Evolutionary conservation across 2,113 vertebrate species (phyloP).

Genomic region (Labeo rohita): DNA sequence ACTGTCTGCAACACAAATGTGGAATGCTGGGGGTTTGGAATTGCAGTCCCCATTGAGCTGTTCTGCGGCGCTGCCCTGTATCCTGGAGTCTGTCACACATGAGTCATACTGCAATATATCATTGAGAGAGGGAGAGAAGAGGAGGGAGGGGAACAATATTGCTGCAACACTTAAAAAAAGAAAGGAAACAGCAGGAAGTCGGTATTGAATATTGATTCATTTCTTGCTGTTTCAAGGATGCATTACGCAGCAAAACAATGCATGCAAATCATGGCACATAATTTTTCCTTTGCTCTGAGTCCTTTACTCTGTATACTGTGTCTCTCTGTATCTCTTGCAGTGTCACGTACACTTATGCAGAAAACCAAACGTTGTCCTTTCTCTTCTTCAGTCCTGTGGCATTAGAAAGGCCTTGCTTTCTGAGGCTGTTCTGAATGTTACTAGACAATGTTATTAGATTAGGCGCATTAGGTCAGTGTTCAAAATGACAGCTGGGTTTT

Average conservation of each 20-base stretch:
- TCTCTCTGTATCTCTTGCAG: neutral
- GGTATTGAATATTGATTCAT: constrained; percentile 38
- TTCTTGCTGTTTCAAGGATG: neutral
- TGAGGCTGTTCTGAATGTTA: constrained; percentile 41
- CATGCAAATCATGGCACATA: neutral
- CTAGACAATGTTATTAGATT: constrained; percentile 53
- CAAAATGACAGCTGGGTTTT: constrained; percentile 36
- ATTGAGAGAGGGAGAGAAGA: constrained; percentile 18
- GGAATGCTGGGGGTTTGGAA: constrained; percentile 39
- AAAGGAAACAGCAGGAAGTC: neutral
- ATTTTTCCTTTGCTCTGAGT: neutral
- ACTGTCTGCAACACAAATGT: neutral
- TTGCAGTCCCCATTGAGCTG: constrained; percentile 49
- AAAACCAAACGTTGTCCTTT: neutral
- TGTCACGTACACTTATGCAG: constrained; percentile 11
- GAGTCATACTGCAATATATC: constrained; percentile 64
- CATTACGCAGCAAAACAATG: neutral
- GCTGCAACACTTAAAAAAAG: constrained; percentile 24
- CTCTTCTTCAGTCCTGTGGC: constrained; percentile 17
- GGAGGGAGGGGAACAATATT: constrained; percentile 11
- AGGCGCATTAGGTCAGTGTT: constrained; percentile 45
- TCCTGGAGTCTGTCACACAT: constrained; percentile 53
- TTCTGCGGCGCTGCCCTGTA: constrained; percentile 49
- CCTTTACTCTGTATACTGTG: neutral
- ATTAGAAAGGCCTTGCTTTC: constrained; percentile 3